Evolutionary conservation across 92 coral and sea anemone genomes (phyloP).

Genomic region (Heteractis magnifica): DNA sequence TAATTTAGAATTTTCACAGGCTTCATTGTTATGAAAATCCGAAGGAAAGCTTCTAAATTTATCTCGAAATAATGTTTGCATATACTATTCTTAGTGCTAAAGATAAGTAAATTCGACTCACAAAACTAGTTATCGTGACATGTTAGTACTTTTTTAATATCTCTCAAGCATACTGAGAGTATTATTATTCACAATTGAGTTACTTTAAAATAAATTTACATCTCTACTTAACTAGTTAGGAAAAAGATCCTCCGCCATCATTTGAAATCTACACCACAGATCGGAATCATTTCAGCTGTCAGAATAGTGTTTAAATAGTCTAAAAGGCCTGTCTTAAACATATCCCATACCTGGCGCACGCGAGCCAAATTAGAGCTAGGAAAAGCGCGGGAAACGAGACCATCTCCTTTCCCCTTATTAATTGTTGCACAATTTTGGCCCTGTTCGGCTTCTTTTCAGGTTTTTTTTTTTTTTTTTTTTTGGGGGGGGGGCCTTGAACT

Average conservation of each 20-base stretch:
- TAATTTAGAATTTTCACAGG: neutral
- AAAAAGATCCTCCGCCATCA: neutral
- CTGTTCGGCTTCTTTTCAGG: too few species aligned
- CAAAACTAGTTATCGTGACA: neutral
- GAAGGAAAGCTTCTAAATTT: neutral
- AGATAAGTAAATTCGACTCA: neutral
- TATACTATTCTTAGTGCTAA: neutral
- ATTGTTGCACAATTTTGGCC: too few species aligned
- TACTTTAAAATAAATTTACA: neutral
- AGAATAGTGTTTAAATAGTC: neutral
- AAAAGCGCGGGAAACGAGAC: neutral
- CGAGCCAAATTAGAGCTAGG: neutral
- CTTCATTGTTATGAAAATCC: neutral
- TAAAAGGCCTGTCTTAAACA: neutral
- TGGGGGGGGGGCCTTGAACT: too few species aligned
- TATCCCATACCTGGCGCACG: neutral
- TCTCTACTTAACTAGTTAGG: neutral
- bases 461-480: too few species aligned
- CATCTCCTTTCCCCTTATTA: neutral
- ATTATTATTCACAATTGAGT: neutral
- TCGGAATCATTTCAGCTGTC: constrained; percentile 4
- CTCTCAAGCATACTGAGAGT: neutral
- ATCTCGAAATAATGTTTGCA: neutral
- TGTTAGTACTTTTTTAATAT: neutral
- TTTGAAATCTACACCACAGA: neutral